Conservation (phyloP, 2,888 invertebrate genomes). For the Ametastegia equiseti region DNA sequence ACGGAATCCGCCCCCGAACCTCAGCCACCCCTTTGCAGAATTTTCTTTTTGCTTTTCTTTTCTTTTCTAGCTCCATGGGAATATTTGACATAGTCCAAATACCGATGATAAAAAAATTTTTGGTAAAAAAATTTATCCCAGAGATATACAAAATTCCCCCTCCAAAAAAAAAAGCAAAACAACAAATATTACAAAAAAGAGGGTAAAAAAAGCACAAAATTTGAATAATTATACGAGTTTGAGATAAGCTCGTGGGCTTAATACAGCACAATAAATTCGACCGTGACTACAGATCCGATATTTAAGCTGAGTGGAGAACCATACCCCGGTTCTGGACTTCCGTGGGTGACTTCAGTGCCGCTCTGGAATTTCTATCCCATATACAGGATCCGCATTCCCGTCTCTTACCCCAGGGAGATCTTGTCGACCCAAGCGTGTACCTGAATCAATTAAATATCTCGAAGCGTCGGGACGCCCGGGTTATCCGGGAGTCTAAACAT, state of each 20-base stretch:
- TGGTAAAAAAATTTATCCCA: too few relatives aligned
- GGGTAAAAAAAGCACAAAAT: background rate
- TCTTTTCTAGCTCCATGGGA: background rate
- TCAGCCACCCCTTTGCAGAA: background rate
- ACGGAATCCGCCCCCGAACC: background rate
- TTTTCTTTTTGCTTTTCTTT: background rate
- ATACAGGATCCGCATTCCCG: slow-evolving; percentile 13
- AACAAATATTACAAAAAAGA: too few relatives aligned
- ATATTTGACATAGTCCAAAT: too few relatives aligned
- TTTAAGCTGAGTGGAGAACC: slow-evolving; percentile 7
- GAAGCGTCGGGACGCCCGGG: slow-evolving; percentile 47
- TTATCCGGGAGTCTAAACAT: slow-evolving; percentile 2
- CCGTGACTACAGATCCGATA: background rate
- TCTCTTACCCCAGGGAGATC: background rate
- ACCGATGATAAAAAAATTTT: too few relatives aligned
- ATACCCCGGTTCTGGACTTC: slow-evolving; percentile 3
- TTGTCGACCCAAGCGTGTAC: slow-evolving; percentile 52
- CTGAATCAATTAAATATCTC: slow-evolving; percentile 71
- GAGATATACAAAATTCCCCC: background rate
- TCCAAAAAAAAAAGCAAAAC: background rate
- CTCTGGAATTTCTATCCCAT: slow-evolving; percentile 29
- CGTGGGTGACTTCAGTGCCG: background rate
- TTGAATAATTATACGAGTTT: background rate
- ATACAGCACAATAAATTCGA: background rate
- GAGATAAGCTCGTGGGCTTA: background rate